A percentile compares a stretch with the other conserved stretches of the same genome.
phyloP scores from a whole-genome alignment of 2,888 invertebrate species.

The Drosophila helvetica region DNA sequence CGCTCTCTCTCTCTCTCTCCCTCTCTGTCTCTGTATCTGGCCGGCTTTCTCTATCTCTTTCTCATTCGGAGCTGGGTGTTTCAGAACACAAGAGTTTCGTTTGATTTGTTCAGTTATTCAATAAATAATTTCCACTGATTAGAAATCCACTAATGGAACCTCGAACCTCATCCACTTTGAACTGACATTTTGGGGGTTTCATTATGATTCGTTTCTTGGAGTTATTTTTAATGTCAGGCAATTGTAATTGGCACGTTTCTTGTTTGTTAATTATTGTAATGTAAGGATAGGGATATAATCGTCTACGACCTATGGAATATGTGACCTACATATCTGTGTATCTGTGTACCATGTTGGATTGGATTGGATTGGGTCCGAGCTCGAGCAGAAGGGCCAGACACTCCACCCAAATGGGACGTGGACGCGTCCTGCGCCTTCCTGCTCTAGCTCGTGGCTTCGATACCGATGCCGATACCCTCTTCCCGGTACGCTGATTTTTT shows the following conservation, averaged over 20 bases:
- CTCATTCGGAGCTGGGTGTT: neutral
- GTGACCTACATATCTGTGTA: neutral
- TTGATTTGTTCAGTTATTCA: neutral
- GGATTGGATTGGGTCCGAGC: neutral
- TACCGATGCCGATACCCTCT: neutral
- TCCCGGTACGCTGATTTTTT: conserved; percentile 18
- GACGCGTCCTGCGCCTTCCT: conserved; percentile 1
- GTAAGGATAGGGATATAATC: conserved; percentile 25
- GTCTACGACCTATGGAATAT: conserved; percentile 7
- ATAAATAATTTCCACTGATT: neutral
- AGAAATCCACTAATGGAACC: neutral
- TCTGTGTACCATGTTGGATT: neutral
- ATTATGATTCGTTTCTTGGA: neutral
- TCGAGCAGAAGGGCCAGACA: conserved; percentile 8
- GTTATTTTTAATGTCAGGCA: conserved; percentile 54
- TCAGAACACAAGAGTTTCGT: neutral
- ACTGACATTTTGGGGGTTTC: conserved; percentile 10
- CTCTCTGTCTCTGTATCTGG: too few relatives aligned
- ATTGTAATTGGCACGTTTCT: conserved; percentile 67
- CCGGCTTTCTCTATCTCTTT: neutral
- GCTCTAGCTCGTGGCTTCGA: conserved; percentile 1
- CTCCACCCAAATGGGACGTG: neutral
- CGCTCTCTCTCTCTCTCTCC: neutral
- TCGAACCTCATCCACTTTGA: neutral
- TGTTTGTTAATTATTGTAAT: conserved; percentile 51